These are phyloP conservation scores for Boloria selene DNA, from an alignment of 2,888 invertebrate genomes.

Conservation along the genomic window DNA sequence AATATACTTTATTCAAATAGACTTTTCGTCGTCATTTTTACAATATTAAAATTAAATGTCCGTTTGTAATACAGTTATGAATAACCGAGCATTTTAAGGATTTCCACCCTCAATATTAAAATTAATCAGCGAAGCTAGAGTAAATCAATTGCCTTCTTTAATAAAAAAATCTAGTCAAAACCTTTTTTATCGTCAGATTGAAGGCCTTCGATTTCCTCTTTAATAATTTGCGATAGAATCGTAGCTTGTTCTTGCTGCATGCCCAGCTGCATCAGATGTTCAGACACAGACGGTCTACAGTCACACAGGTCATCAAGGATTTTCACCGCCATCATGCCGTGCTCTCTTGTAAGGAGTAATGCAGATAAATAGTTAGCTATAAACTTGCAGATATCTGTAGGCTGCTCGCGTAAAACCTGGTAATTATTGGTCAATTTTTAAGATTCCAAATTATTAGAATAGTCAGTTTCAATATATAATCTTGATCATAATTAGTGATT, in stretches of 20 bases:
- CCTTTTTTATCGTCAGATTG: slow-evolving; percentile 61
- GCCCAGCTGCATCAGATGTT: slow-evolving; percentile 62
- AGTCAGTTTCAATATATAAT: no score
- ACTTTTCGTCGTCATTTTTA: no score
- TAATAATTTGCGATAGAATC: slow-evolving; percentile 58
- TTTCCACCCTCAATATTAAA: no score
- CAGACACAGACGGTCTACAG: slow-evolving; percentile 65
- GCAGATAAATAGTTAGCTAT: slow-evolving; percentile 88
- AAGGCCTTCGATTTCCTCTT: slow-evolving; percentile 59
- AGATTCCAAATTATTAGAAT: no score
- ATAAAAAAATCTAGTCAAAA: slow-evolving; percentile 34
- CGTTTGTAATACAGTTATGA: no score
- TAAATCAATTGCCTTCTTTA: no score
- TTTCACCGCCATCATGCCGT: slow-evolving; percentile 68
- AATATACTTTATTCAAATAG: no score
- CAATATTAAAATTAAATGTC: no score
- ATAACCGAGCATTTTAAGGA: no score
- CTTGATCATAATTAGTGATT: no score
- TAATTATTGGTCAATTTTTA: not conserved
- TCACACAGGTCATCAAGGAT: slow-evolving; percentile 73
- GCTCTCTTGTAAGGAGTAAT: slow-evolving; percentile 86
- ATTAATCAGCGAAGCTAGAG: no score
- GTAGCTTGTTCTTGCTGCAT: slow-evolving; percentile 48
- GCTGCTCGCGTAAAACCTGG: slow-evolving; percentile 86
- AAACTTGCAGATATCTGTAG: slow-evolving; percentile 84